Conservation (phyloP, 2,888 invertebrate genomes). For the Rhimphoctona megacephalus region DNA sequence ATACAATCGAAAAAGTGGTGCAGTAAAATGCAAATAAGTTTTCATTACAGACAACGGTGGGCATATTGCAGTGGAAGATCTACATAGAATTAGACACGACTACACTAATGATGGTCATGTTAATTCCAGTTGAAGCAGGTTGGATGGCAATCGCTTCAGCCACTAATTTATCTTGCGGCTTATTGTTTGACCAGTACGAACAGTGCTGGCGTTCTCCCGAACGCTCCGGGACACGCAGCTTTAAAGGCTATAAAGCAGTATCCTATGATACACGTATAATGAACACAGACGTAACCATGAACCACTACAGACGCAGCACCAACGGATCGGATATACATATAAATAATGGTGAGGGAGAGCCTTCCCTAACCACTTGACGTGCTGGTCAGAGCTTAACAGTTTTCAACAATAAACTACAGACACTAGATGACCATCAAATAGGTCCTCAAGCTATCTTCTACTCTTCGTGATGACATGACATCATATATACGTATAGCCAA, state of each 20-base stretch:
- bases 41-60: not conserved
- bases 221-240: constrained; percentile 42
- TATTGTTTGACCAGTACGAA: constrained; percentile 60
- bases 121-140: constrained; percentile 42
- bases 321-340: constrained; percentile 25
- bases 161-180: constrained; percentile 65
- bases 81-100: not conserved
- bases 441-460: constrained; percentile 53
- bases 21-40: not conserved
- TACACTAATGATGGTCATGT: constrained; percentile 42
- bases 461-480: constrained; percentile 30
- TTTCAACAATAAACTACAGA: constrained; percentile 64
- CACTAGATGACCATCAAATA: constrained; percentile 45
- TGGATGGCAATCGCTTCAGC: constrained; percentile 50
- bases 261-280: not conserved
- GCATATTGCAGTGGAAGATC: not conserved
- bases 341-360: constrained; percentile 35
- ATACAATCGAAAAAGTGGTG: not conserved
- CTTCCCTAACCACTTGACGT: constrained; percentile 56
- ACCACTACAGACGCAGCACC: constrained; percentile 10
- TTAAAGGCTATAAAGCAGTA: constrained; percentile 26
- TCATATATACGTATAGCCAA: constrained; percentile 1
- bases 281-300: not conserved
- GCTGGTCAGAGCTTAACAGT: constrained; percentile 65
- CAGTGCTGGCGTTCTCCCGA: constrained; percentile 39